Evolutionary conservation across 2,113 vertebrate genomes (phyloP), one percentile per base, ranked within the genome.

Genomic region (Lethenteron reissneri): DNA sequence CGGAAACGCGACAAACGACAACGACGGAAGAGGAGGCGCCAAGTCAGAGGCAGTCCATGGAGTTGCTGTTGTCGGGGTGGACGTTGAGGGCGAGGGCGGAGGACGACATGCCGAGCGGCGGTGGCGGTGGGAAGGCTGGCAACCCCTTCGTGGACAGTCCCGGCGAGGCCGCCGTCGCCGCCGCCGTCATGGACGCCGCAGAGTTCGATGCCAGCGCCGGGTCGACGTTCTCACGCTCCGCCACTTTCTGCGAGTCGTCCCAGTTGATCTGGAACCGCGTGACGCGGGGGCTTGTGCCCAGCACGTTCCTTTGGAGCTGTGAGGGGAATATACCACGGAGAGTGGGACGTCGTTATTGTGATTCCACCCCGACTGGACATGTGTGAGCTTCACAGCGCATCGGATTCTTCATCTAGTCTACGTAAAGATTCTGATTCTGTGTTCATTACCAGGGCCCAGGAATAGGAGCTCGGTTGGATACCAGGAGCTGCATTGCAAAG

Each of bases 221-320:
- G 76, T 88, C 88, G 70, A 89, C 83, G 72, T 85, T 90, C 80
- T 90, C 88, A 14, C 78, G 79, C 75, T 87, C 84, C 77, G 90
- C 88, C 80, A 86, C 82, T 76, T 82, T 81, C 78, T 87, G 84
- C 19, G 79, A 80, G 74, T 81, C 85, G 70, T 92, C 89, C 88
- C 89, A 92, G 78, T 92, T 90, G 81, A 92, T 92, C 72, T 90
- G 89, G 76, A 92, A 92, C 62, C 88, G 82, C 59, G 89, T 92
- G 56, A 92, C 89, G 1, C 89, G 82, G 13, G 89, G 89, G 73
- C 89, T 92, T 2, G 88, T 90, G 10, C 86, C 85, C 76, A 92
- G 74, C 78, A 92, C 89, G 77, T 92, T 92, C 75, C 88, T 84
- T 76, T 92, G 89, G 70, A 92, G 84, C 88, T 92, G 74, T 57